Conservation (phyloP, 2,113 vertebrate genomes). For the Paramisgurnus dabryanus region DNA sequence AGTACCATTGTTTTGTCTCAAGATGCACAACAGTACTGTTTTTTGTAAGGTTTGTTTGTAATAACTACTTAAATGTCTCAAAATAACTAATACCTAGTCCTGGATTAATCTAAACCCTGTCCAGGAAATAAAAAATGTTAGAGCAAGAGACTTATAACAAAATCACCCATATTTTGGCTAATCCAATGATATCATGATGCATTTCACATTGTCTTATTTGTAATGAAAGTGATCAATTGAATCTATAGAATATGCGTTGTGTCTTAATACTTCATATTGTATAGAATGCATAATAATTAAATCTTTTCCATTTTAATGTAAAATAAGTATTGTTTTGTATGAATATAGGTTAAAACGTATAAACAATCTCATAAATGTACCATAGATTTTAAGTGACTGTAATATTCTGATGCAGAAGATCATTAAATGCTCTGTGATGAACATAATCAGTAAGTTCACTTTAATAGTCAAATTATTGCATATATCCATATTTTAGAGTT, state of each 20-base stretch:
- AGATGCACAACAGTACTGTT: no score
- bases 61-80: no score
- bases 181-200: constrained; percentile 13
- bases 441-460: no score
- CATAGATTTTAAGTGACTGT: background rate
- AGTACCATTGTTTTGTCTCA: no score
- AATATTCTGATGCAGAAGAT: background rate
- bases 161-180: constrained; percentile 47
- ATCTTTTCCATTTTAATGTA: no score
- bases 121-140: no score
- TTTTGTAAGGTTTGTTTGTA: no score
- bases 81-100: no score
- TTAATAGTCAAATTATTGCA: background rate
- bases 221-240: background rate
- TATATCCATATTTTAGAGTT: constrained; percentile 20
- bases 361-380: background rate
- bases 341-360: background rate
- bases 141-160: constrained; percentile 33
- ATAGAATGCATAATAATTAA: background rate
- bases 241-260: background rate
- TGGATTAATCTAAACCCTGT: no score
- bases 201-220: background rate
- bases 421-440: background rate
- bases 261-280: background rate
- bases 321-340: no score